phyloP scores from a whole-genome alignment of 2,797 vertebrate genomes.

The Catharus ustulatus region DNA sequence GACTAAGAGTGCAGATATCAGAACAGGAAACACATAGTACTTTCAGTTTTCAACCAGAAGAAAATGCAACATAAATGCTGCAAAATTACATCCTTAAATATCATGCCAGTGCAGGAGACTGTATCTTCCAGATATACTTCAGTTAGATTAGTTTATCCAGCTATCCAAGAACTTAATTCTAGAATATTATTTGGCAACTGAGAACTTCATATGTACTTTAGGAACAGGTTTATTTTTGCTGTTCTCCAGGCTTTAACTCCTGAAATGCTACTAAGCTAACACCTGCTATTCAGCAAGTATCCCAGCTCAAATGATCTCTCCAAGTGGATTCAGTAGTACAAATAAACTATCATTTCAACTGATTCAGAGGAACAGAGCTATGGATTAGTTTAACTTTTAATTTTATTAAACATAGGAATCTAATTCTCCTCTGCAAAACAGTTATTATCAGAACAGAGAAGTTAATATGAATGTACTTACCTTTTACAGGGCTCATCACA shows the following conservation, averaged over 20 bases:
- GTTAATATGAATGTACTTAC: not conserved
- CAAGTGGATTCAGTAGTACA: not conserved
- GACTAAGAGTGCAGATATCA: not conserved
- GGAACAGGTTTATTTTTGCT: not conserved
- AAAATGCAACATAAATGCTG: not conserved
- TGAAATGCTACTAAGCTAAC: not conserved
- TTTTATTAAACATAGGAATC: not conserved
- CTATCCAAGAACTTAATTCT: not conserved
- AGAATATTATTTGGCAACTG: not conserved
- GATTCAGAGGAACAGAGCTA: not conserved
- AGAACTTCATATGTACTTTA: not conserved
- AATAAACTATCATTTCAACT: not conserved
- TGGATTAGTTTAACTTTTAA: not conserved
- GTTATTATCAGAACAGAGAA: not conserved
- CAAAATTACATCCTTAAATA: not conserved
- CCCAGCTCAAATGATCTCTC: rapidly evolving
- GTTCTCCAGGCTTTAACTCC: not conserved
- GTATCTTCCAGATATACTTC: not conserved
- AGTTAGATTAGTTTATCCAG: not conserved
- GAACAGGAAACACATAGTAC: not conserved
- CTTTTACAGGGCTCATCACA: not conserved
- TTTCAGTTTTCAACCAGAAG: not conserved
- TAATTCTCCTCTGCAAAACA: not conserved
- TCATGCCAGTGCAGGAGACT: not conserved
- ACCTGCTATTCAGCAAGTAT: not conserved